Base-by-base conservation (phyloP, 2,113 vertebrate genomes). In the Notarius lentiginosus region DNA sequence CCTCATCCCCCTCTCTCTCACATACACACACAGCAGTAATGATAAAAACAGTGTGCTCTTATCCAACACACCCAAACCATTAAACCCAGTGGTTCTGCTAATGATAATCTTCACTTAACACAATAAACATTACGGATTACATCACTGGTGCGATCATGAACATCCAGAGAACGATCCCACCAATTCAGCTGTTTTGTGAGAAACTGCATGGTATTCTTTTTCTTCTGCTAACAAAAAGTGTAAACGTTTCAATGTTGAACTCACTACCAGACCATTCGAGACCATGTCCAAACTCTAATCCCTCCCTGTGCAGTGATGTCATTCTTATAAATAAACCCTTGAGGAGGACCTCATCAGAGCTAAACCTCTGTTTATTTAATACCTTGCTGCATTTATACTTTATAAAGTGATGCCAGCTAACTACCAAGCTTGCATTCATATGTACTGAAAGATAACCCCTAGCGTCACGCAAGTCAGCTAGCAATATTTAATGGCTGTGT, bases 41-140 rank as follows among this genome's bases (percentile, higher is more conserved):
- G 85, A 58, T 83, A 85, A 83, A 86, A 83, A 85, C 82, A 77
- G 53, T 53, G 61, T 60, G 30, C 51, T 10, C 55, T 41, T 86
- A 73, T 88, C 60, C 88, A 84, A 79, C 82, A 88, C 80, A 63
- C 83, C 61, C 14, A 79, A 55, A 47, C 77, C 24, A 65, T 68
- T 79, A 68, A 79, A 56, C 22, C 30, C 5, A 41, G 34, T 47
- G 27, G 72, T 20, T 58, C 53, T 27, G 30, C 12, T 72, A 58
- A 73, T 79, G 7, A 83, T 79, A 34, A 73, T 73, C 27, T 65
- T 76, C 72, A 70, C 11, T 22, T 76, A 68, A 85, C 51, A 22
- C n/a, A 77, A 60, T 53, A 53, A 79, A 49, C 22, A 70, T 41
- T 27, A 77, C 73, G 82, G 55, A 73, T 63, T 72, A 75, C 55